These are phyloP conservation scores for Remorina albescens DNA, from an alignment of 2,797 vertebrate genomes.

Conservation along the genomic window DNA sequence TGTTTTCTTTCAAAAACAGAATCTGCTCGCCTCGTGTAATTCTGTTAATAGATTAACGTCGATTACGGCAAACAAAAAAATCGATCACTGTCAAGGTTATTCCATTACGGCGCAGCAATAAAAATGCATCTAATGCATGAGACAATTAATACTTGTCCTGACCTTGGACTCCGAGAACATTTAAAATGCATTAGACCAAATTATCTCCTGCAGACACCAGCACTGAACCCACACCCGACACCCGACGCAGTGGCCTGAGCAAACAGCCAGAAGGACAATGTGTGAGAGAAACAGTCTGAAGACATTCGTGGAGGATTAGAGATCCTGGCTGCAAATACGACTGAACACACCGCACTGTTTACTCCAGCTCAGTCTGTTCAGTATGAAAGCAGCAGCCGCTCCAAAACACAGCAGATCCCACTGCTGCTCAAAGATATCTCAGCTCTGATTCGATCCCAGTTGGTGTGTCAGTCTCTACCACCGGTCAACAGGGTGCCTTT, in stretches of 20 bases:
- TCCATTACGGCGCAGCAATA: slow-evolving; percentile 57
- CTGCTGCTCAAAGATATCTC: slow-evolving; percentile 23
- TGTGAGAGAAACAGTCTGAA: slow-evolving; percentile 11
- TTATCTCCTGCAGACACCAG: slow-evolving; percentile 49
- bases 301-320: slow-evolving; percentile 4
- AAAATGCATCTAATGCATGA: slow-evolving; percentile 52
- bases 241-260: slow-evolving; percentile 14
- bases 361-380: slow-evolving; percentile 5
- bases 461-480: no score
- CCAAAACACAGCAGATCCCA: slow-evolving; percentile 3
- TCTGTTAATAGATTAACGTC: slow-evolving; percentile 48
- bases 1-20: neutral
- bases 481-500: no score
- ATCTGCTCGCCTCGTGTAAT: slow-evolving; percentile 27
- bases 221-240: neutral
- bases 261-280: neutral
- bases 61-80: slow-evolving; percentile 63
- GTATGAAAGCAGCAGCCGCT: neutral
- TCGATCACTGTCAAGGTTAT: slow-evolving; percentile 65
- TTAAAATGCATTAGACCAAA: slow-evolving; percentile 75
- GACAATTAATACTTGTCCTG: slow-evolving; percentile 74
- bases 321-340: slow-evolving; percentile 23
- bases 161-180: slow-evolving; percentile 56
- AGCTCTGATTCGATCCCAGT: no score
- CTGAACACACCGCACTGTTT: slow-evolving; percentile 10